Conservation (phyloP, 2,113 vertebrate genomes). For the Channa maculata region DNA sequence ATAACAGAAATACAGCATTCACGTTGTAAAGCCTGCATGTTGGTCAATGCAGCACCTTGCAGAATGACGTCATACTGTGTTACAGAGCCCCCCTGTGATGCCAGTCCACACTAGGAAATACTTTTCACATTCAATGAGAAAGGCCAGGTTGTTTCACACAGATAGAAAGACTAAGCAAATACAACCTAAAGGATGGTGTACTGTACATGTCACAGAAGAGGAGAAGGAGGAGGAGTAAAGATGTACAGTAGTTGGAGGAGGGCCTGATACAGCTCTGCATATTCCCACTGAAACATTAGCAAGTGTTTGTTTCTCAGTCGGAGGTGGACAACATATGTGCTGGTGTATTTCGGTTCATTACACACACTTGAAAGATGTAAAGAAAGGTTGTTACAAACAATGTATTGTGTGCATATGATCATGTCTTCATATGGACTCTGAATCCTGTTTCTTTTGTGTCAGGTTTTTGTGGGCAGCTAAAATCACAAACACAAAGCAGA, state of each 20-base stretch:
- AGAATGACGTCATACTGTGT: too few relatives aligned
- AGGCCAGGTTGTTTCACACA: too few relatives aligned
- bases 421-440: not conserved
- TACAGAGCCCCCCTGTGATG: too few relatives aligned
- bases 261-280: not conserved
- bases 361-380: not conserved
- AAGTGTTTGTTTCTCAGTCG: slow-evolving; percentile 4
- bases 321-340: slow-evolving; percentile 9
- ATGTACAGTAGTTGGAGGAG: slow-evolving; percentile 33
- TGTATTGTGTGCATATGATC: not conserved
- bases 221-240: not conserved
- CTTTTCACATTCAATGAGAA: too few relatives aligned
- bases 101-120: too few relatives aligned
- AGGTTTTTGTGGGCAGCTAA: not conserved
- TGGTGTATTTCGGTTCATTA: not conserved
- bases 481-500: not conserved
- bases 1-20: too few relatives aligned
- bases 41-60: too few relatives aligned
- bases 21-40: too few relatives aligned
- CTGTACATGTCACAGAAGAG: slow-evolving; percentile 8
- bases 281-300: slow-evolving; percentile 12
- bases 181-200: not conserved
- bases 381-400: not conserved
- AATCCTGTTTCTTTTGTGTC: not conserved
- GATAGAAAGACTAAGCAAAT: too few relatives aligned